These are phyloP conservation scores for Myrmecobius fasciatus DNA, from an alignment of 2,113 vertebrate genomes.

Conservation along the genomic window DNA sequence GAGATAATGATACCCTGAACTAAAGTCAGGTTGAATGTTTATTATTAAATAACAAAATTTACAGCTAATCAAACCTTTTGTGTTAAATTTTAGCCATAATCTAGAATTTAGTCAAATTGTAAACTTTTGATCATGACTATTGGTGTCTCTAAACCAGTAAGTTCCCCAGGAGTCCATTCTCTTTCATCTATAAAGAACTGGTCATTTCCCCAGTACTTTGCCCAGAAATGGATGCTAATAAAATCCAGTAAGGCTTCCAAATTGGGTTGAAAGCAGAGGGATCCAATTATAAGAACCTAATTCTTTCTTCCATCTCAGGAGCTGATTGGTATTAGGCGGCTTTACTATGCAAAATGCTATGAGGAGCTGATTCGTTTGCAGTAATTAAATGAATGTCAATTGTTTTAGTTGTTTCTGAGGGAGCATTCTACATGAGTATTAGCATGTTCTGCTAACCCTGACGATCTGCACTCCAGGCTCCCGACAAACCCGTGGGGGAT, in stretches of 20 bases:
- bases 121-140: background rate
- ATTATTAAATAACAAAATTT: background rate
- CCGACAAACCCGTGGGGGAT: slow-evolving; percentile 80
- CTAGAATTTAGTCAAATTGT: background rate
- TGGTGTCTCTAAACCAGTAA: background rate
- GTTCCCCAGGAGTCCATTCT: background rate
- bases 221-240: background rate
- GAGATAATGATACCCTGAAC: background rate
- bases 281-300: slow-evolving; percentile 78
- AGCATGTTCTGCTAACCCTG: slow-evolving; percentile 89
- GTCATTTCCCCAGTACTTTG: background rate
- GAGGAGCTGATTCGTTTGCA: slow-evolving; percentile 83
- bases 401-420: slow-evolving; percentile 83
- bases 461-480: slow-evolving; percentile 79
- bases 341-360: slow-evolving; percentile 82
- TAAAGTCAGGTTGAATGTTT: background rate
- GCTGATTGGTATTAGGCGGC: slow-evolving; percentile 75
- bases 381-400: slow-evolving; percentile 91
- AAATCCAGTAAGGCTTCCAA: slow-evolving; percentile 67
- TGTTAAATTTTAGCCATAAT: background rate
- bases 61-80: background rate
- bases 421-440: slow-evolving; percentile 87
- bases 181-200: background rate
- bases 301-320: slow-evolving; percentile 74
- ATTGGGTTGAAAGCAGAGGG: slow-evolving; percentile 71